A percentile compares a stretch with the other conserved stretches of the same genome.
Evolutionary conservation across 1,140 invertebrate species (phyloP).

Genomic region (Nylanderia fulva): DNA sequence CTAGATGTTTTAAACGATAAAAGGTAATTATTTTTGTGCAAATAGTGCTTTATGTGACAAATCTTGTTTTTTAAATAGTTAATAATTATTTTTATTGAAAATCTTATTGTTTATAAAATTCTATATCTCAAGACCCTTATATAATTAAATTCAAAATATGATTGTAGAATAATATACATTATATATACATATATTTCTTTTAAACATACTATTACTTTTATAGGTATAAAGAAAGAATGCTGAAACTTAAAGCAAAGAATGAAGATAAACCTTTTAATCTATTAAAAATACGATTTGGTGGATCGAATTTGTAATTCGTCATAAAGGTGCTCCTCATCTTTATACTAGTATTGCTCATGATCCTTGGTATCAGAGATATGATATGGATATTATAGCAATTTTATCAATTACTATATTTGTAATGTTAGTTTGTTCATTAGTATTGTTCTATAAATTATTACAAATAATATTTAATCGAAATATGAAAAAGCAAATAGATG

Average conservation of each 20-base stretch:
- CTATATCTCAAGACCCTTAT: not conserved
- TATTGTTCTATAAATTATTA: slow-evolving; percentile 39
- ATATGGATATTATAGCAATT: slow-evolving; percentile 76
- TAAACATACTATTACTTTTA: not conserved
- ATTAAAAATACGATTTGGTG: slow-evolving; percentile 85
- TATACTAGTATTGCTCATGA: slow-evolving; percentile 78
- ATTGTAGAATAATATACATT: slow-evolving; percentile 23
- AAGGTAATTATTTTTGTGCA: slow-evolving; percentile 44
- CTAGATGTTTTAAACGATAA: slow-evolving; percentile 69
- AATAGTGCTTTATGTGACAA: not conserved
- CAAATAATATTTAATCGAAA: not conserved
- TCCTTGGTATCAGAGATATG: slow-evolving; percentile 79
- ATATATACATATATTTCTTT: too few relatives aligned
- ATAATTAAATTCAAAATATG: not conserved
- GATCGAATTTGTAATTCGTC: slow-evolving; percentile 87
- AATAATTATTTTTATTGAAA: not conserved
- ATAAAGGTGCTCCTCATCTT: slow-evolving; percentile 85
- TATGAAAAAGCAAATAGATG: not conserved
- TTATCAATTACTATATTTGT: slow-evolving; percentile 57
- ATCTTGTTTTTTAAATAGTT: not conserved
- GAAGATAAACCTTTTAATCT: slow-evolving; percentile 82
- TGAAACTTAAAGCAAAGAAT: slow-evolving; percentile 72
- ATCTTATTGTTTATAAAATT: not conserved
- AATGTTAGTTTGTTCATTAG: not conserved
- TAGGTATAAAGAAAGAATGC: slow-evolving; percentile 80